Evolutionary conservation across 2,888 invertebrate species (phyloP).

Genomic region (Trachelus stipa): DNA sequence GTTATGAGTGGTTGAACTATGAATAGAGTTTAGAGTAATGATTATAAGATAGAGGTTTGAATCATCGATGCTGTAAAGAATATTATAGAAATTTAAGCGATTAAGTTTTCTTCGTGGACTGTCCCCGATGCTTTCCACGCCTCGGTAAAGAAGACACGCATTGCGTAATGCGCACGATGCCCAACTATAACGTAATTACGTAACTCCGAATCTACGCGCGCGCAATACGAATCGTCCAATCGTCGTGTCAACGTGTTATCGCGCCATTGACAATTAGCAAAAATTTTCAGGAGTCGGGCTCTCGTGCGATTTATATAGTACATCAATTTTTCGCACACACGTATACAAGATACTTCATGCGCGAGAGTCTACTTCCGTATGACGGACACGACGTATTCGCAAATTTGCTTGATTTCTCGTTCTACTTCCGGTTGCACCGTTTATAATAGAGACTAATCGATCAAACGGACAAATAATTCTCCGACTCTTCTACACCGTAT

Average conservation of each 20-base stretch:
- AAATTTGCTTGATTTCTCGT: not conserved
- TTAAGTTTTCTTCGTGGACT: not conserved
- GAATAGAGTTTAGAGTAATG: constrained; percentile 63
- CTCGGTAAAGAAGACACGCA: not conserved
- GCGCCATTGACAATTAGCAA: not conserved
- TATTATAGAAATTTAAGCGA: constrained; percentile 12
- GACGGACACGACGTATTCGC: not conserved
- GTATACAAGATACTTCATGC: not conserved
- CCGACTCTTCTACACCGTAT: too few species aligned
- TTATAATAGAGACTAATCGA: not conserved
- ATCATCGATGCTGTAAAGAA: constrained; percentile 39
- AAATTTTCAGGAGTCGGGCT: not conserved
- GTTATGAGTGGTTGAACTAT: constrained; percentile 64
- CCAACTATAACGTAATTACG: not conserved
- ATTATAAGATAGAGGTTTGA: constrained; percentile 43
- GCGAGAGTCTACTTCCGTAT: not conserved
- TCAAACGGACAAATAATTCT: not conserved
- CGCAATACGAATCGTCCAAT: not conserved
- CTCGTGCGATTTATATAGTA: not conserved
- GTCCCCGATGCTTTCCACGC: not conserved
- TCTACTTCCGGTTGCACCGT: not conserved
- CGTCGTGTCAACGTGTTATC: not conserved
- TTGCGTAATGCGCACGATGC: not conserved
- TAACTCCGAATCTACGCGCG: not conserved
- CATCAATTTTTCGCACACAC: not conserved